Conservation (phyloP, 2,113 vertebrate species). For the Calypte anna region DNA sequence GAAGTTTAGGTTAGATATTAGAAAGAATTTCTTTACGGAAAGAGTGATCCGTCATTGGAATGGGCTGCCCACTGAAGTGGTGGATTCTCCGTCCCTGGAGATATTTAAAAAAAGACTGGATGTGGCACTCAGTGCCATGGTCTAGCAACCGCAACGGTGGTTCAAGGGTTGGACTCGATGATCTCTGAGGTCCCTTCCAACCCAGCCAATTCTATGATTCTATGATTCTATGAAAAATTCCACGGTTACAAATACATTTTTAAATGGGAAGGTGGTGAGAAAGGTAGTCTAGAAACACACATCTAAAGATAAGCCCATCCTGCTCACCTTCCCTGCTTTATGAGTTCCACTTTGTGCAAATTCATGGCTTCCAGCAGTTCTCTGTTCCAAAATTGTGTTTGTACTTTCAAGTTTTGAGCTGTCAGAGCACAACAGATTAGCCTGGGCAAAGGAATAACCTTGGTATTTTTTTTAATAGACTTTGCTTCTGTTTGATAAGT, state of each 20-base stretch:
- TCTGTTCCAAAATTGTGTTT: background rate
- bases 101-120: too few relatives aligned
- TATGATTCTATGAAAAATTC: too few relatives aligned
- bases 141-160: too few relatives aligned
- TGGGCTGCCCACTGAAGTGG: too few relatives aligned
- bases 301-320: background rate
- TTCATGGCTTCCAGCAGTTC: background rate
- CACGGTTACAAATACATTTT: background rate
- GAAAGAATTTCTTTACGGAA: too few relatives aligned
- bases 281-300: background rate
- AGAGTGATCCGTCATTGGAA: too few relatives aligned
- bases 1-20: too few relatives aligned
- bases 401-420: conserved; percentile 6
- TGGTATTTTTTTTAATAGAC: background rate
- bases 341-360: background rate
- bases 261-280: background rate
- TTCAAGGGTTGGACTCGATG: too few relatives aligned
- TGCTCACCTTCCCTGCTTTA: background rate
- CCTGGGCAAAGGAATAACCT: background rate
- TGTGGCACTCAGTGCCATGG: too few relatives aligned
- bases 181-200: too few relatives aligned
- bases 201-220: too few relatives aligned
- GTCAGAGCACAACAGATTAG: conserved; percentile 8
- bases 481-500: conserved; percentile 27
- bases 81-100: too few relatives aligned